These are phyloP conservation scores for Riptortus pedestris DNA, from an alignment of 1,140 invertebrate species.

Conservation along the genomic window DNA sequence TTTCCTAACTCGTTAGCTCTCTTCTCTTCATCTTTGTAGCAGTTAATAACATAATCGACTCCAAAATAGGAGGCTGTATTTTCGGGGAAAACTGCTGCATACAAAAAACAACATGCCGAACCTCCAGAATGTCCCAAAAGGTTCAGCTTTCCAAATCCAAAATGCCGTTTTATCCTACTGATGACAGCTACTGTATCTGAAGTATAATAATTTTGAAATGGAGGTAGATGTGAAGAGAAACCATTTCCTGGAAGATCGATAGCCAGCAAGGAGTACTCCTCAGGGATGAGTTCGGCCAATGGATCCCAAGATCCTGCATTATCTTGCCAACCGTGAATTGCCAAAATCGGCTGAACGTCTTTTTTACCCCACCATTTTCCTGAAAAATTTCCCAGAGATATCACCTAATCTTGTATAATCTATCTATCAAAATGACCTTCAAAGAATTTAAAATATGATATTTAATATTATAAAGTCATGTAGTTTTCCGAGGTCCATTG, in stretches of 20 bases:
- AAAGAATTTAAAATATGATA: too few species aligned
- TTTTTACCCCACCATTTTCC: conserved; percentile 68
- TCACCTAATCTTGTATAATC: neutral
- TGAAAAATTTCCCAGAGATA: conserved; percentile 35
- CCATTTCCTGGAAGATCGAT: conserved; percentile 77
- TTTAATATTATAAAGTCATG: too few species aligned
- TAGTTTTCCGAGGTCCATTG: too few species aligned
- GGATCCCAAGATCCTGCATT: conserved; percentile 77
- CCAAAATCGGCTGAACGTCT: conserved; percentile 59
- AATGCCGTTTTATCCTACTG: conserved; percentile 61
- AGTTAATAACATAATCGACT: conserved; percentile 32
- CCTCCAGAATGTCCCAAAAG: conserved; percentile 72
- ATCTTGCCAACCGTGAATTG: conserved; percentile 81
- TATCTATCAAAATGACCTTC: too few species aligned
- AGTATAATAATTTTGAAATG: conserved; percentile 59
- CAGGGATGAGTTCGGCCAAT: conserved; percentile 56
- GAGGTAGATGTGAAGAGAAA: conserved; percentile 62
- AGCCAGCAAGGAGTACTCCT: conserved; percentile 50
- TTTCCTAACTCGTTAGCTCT: conserved; percentile 47
- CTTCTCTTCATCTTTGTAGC: conserved; percentile 57
- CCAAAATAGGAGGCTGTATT: conserved; percentile 41
- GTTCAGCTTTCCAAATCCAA: conserved; percentile 64
- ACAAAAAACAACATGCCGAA: conserved; percentile 66
- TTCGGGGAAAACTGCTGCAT: conserved; percentile 61
- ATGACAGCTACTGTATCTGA: conserved; percentile 58